Percentiles rank a stretch among this genome's conserved stretches.
Conservation (phyloP, 2,888 invertebrate species). For the Hartigia nigra region DNA sequence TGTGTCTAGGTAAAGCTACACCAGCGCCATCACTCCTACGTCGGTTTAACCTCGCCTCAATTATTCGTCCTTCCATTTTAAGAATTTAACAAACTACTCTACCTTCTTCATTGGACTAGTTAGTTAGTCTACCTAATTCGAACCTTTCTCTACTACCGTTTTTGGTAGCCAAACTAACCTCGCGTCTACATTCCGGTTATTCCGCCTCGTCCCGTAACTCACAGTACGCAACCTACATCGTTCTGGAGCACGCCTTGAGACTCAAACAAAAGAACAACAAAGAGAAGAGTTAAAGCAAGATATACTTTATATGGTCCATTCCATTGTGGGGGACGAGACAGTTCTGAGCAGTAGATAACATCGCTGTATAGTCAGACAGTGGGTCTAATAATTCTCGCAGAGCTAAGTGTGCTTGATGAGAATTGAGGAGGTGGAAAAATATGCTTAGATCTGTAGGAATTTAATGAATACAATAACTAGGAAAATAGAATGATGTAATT, state of each 20-base stretch:
- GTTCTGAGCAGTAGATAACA: not conserved
- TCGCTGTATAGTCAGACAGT: not conserved
- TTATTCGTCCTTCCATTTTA: constrained; percentile 62
- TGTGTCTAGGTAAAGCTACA: constrained; percentile 64
- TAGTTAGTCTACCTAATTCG: not conserved
- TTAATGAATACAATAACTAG: not conserved
- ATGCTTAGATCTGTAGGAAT: not conserved
- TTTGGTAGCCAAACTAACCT: not conserved
- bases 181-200: not conserved
- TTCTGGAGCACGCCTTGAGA: not conserved
- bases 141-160: not conserved
- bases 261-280: not conserved
- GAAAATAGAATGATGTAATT: not conserved
- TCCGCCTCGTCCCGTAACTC: not conserved
- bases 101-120: constrained; percentile 24
- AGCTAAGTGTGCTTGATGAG: not conserved
- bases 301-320: not conserved
- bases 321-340: not conserved
- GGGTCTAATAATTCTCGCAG: not conserved
- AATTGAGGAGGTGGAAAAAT: not conserved
- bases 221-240: not conserved
- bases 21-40: constrained; percentile 59
- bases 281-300: not conserved
- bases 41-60: constrained; percentile 52
- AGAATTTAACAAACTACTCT: constrained; percentile 32